Evolutionary conservation across 23 tunicate species (phyloP), one percentile per base, ranked within the genome.

Genomic region (Pegea sp.): DNA sequence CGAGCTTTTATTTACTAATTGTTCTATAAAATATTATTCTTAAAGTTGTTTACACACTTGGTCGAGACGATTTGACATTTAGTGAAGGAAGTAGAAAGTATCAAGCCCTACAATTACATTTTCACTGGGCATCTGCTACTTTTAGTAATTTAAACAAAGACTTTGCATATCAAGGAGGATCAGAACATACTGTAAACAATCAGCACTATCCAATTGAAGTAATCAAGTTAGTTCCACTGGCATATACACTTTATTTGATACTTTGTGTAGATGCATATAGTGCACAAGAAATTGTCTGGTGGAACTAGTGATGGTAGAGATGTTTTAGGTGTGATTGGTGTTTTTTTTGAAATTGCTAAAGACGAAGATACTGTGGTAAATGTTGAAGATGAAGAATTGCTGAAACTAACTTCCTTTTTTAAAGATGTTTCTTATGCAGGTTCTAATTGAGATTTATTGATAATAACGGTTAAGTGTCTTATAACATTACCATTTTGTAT

Each of bases 171-270:
- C 48, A 22, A 33, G 70, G 74, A 7, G 93, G 93, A 6, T 81
- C 93, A 22, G 93, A 81, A 67, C 93, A 81, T 66, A 72, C 93
- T 1, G 57, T 66, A 0, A 42, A 81, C 29, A 67, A 64, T 5
- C 1, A 53, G 6, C 70, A 74, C 58, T 81, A 52, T 44, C 93
- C 93, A 3, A 61, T 74, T 22, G 93, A 81, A 72, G 93, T n/a
- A n/a, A n/a, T n/a, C n/a, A n/a, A n/a, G n/a, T n/a, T n/a, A n/a
- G n/a, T n/a, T n/a, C n/a, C n/a, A n/a, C n/a, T n/a, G n/a, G n/a
- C n/a, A n/a, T n/a, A n/a, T n/a, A n/a, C n/a, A n/a, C n/a, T n/a
- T n/a, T 38, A 16, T 38, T 8, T 38, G 11, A 38, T 38, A 38
- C 11, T 13, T 22, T 48, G 31, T 49, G 2, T 64, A 81, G 93